Conservation (phyloP, 2,888 invertebrate species). For the Thymelicus lineola region DNA sequence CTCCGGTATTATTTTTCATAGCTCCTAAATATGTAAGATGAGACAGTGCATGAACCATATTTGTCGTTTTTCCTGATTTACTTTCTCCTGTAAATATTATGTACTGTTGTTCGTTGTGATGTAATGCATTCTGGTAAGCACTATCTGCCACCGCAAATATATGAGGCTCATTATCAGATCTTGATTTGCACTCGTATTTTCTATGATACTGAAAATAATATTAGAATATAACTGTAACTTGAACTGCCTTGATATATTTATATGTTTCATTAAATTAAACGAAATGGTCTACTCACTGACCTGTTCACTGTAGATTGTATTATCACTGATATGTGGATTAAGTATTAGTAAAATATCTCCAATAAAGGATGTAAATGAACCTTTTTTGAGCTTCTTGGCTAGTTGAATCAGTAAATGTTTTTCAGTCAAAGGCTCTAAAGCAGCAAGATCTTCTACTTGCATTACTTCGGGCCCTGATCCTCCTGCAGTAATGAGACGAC, state of each 20-base stretch:
- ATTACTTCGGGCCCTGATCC: constrained; percentile 88
- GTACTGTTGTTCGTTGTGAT: constrained; percentile 94
- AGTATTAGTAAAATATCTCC: constrained; percentile 92
- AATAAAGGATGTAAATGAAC: constrained; percentile 90
- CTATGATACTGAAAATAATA: constrained; percentile 89
- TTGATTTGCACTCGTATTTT: constrained; percentile 93
- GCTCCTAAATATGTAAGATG: constrained; percentile 93
- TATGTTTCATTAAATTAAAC: background rate
- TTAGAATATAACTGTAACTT: constrained; percentile 14
- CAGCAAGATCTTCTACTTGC: constrained; percentile 93
- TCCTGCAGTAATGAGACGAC: constrained; percentile 77
- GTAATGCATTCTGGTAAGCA: constrained; percentile 95
- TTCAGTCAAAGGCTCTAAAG: constrained; percentile 90
- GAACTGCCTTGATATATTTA: background rate
- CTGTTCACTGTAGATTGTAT: constrained; percentile 88
- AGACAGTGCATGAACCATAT: constrained; percentile 90
- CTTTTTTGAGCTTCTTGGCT: constrained; percentile 87
- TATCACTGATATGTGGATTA: constrained; percentile 91
- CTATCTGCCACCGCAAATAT: constrained; percentile 95
- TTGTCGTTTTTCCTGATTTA: constrained; percentile 96
- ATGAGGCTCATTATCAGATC: constrained; percentile 96
- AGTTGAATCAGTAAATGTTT: constrained; percentile 89
- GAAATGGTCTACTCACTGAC: constrained; percentile 73
- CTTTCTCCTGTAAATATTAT: constrained; percentile 96
- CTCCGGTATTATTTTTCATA: constrained; percentile 87